phyloP scores from a whole-genome alignment of 2,113 vertebrate genomes.

The Anarhynchus alexandrinus region DNA sequence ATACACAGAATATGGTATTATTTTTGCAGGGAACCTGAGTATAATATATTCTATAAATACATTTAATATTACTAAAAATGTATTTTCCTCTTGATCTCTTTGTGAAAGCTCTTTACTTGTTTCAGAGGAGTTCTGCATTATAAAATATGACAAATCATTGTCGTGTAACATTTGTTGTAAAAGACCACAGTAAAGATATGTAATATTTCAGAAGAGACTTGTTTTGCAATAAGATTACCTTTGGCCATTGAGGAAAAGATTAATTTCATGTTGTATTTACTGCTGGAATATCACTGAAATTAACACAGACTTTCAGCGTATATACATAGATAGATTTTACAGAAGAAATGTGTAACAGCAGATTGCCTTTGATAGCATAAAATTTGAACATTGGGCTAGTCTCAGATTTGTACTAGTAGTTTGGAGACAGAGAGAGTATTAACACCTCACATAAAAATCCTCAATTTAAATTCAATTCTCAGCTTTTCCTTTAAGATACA shows the following conservation, averaged over 20 bases:
- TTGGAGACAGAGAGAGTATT: not conserved
- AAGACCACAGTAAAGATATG: not conserved
- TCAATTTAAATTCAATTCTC: constrained; percentile 14
- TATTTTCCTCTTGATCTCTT: not conserved
- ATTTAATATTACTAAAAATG: not conserved
- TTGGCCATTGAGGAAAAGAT: not conserved
- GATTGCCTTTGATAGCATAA: not conserved
- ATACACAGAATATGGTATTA: not conserved
- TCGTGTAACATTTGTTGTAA: not conserved
- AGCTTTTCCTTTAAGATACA: constrained; percentile 37
- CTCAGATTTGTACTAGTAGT: not conserved
- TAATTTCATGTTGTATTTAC: not conserved
- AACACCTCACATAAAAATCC: not conserved
- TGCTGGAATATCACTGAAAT: not conserved
- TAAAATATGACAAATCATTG: not conserved
- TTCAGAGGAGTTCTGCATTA: not conserved
- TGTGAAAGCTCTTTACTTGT: not conserved
- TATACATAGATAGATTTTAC: not conserved
- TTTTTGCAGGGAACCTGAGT: not conserved
- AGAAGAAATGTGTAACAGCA: not conserved
- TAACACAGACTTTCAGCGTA: not conserved
- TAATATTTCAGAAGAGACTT: not conserved
- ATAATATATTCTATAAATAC: not conserved
- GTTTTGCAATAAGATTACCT: not conserved
- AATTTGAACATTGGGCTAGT: not conserved